These are phyloP conservation scores for Machimus atricapillus DNA, from an alignment of 2,888 invertebrate species.

Conservation along the genomic window DNA sequence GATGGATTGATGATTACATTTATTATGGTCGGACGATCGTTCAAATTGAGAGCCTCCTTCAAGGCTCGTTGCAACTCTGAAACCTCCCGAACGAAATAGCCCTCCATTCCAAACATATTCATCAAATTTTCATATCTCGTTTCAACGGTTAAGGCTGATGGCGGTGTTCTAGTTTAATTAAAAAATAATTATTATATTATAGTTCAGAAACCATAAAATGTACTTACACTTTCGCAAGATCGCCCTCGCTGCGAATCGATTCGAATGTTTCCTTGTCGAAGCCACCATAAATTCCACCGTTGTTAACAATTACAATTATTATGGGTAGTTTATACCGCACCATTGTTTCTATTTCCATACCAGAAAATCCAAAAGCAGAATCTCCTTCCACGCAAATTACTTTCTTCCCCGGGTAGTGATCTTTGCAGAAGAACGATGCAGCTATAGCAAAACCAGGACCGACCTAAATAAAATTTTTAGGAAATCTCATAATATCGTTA, in stretches of 20 bases:
- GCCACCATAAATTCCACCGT: conserved; percentile 93
- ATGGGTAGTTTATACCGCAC: conserved; percentile 92
- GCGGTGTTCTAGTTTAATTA: conserved; percentile 75
- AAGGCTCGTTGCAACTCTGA: conserved; percentile 78
- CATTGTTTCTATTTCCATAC: conserved; percentile 98
- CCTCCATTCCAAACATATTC: conserved; percentile 82
- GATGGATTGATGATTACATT: conserved; percentile 89
- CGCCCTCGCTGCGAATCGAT: conserved; percentile 73
- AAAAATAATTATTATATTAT: not conserved
- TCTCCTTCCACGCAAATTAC: conserved; percentile 96
- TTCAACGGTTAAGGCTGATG: conserved; percentile 78
- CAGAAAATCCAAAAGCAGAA: conserved; percentile 97
- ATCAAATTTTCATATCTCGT: conserved; percentile 91
- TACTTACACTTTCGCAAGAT: conserved; percentile 77
- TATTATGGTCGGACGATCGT: conserved; percentile 82
- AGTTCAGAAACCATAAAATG: conserved; percentile 16
- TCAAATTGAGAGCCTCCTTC: conserved; percentile 70
- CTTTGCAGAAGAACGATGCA: conserved; percentile 87
- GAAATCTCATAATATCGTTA: not conserved
- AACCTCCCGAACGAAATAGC: conserved; percentile 80
- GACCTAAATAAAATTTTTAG: conserved; percentile 63
- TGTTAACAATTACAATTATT: conserved; percentile 90
- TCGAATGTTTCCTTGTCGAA: conserved; percentile 78
- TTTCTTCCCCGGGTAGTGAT: conserved; percentile 78
- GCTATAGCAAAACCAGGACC: conserved; percentile 92